phyloP scores from a whole-genome alignment of 1,140 invertebrate species.

The Cyclargus thomasi region DNA sequence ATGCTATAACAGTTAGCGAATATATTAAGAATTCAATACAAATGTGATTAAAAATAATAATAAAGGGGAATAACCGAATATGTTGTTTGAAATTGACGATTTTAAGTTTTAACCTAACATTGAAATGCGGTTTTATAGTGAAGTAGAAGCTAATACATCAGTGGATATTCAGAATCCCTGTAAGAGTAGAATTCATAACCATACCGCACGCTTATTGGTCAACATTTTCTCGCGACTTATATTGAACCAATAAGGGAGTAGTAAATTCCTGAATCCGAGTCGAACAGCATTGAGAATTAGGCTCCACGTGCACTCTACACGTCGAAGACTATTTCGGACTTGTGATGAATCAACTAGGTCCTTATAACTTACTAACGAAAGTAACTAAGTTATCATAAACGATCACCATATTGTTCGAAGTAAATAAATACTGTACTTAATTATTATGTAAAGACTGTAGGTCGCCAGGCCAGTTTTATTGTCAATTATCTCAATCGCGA shows the following conservation, averaged over 20 bases:
- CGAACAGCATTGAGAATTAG: no score
- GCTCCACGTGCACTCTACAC: not conserved
- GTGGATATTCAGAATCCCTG: no score
- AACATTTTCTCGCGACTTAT: no score
- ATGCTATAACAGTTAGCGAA: not conserved
- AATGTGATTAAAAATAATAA: not conserved
- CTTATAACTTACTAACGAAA: constrained; percentile 32
- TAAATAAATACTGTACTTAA: constrained; percentile 66
- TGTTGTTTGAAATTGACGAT: not conserved
- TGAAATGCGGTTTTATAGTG: not conserved
- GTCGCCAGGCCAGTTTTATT: constrained; percentile 66
- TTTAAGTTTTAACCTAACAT: not conserved
- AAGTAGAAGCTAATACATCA: not conserved
- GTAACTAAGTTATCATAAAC: constrained; percentile 30
- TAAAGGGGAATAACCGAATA: not conserved
- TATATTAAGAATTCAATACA: not conserved
- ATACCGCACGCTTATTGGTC: no score
- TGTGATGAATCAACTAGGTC: not conserved
- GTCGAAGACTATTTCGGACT: not conserved
- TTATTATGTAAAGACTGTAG: constrained; percentile 38
- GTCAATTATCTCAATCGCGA: constrained; percentile 65
- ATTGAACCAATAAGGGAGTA: no score
- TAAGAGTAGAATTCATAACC: no score
- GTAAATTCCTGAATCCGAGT: no score
- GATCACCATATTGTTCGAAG: constrained; percentile 34